A percentile compares a stretch with the other conserved stretches of the same genome.
These are phyloP conservation scores for Agrilus planipennis DNA, from an alignment of 1,140 invertebrate genomes.

Conservation along the genomic window DNA sequence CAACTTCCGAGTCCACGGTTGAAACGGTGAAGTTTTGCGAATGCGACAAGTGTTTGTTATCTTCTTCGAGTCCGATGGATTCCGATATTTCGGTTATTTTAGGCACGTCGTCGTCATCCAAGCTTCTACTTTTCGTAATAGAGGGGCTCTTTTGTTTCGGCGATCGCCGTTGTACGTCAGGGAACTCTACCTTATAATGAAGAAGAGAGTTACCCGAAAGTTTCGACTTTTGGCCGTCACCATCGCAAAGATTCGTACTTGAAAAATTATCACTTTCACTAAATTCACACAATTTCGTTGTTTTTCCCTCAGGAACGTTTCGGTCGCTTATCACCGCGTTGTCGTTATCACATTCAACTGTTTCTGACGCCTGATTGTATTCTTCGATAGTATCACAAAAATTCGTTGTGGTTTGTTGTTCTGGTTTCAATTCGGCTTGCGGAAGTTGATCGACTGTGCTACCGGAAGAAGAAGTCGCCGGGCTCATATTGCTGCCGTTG, in stretches of 20 bases:
- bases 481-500: too few species aligned
- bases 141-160: constrained; percentile 19
- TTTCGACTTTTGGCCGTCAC: constrained; percentile 2
- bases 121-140: constrained; percentile 40
- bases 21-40: constrained; percentile 38
- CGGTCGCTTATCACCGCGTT: too few species aligned
- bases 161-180: constrained; percentile 29
- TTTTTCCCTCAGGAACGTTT: background rate
- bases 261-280: background rate
- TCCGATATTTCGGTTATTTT: constrained; percentile 41
- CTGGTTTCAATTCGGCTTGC: too few species aligned
- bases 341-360: background rate
- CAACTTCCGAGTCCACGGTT: constrained; percentile 44
- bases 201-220: constrained; percentile 6
- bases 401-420: background rate
- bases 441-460: too few species aligned
- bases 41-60: constrained; percentile 22
- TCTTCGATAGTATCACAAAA: background rate
- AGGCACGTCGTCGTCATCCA: constrained; percentile 40
- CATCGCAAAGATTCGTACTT: constrained; percentile 1
- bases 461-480: too few species aligned
- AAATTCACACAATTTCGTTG: background rate
- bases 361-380: background rate
- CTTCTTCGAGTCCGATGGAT: constrained; percentile 19
- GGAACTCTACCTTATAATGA: constrained; percentile 37